Evolutionary conservation across 2,888 invertebrate species (phyloP).

Genomic region (Drosophila mimetica): DNA sequence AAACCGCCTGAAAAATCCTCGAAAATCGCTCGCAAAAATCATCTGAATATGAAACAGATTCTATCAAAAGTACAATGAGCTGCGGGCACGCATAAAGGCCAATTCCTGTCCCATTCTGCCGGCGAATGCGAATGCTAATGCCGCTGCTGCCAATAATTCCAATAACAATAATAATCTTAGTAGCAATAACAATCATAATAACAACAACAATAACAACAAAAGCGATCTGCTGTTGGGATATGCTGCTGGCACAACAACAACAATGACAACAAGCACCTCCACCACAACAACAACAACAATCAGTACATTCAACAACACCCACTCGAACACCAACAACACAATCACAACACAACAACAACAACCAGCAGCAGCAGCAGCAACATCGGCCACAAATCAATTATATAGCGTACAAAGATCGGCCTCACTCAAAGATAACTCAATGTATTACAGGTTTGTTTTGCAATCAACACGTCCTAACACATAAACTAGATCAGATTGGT

Average conservation of each 20-base stretch:
- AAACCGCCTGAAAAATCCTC: slow-evolving; percentile 4
- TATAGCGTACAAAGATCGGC: slow-evolving; percentile 87
- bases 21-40: slow-evolving; percentile 10
- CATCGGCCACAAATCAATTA: slow-evolving; percentile 85
- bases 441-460: slow-evolving; percentile 84
- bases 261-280: slow-evolving; percentile 31
- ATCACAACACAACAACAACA: slow-evolving; percentile 63
- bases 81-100: slow-evolving; percentile 95
- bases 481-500: slow-evolving; percentile 30
- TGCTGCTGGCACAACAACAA: slow-evolving; percentile 40
- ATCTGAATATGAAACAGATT: slow-evolving; percentile 86
- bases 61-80: slow-evolving; percentile 94
- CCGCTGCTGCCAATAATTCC: slow-evolving; percentile 60
- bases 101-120: slow-evolving; percentile 91
- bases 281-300: slow-evolving; percentile 52
- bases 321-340: slow-evolving; percentile 55
- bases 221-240: slow-evolving; percentile 65
- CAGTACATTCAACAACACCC: slow-evolving; percentile 58
- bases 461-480: slow-evolving; percentile 43
- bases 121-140: slow-evolving; percentile 80
- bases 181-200: slow-evolving; percentile 71
- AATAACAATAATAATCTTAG: slow-evolving; percentile 80
- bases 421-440: slow-evolving; percentile 86
- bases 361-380: slow-evolving; percentile 79
- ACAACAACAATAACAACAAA: slow-evolving; percentile 62